Conservation (phyloP, 35 echinoderm and acorn worm genomes). For the Heliocidaris tuberculata region DNA sequence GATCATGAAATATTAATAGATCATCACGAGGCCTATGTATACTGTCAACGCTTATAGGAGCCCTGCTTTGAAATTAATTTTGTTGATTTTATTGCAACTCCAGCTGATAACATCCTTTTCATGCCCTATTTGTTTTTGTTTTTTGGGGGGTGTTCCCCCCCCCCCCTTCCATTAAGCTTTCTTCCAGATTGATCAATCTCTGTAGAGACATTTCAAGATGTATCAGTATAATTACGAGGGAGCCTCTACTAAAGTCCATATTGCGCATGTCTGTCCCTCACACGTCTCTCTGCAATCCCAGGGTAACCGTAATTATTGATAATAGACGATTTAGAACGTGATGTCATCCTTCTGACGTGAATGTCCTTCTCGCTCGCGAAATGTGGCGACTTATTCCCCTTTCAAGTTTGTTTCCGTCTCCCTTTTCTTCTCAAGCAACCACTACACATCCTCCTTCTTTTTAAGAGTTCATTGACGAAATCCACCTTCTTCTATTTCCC, state of each 20-base stretch:
- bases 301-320: neutral
- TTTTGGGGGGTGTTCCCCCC: no score
- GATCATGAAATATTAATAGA: no score
- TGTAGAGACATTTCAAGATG: neutral
- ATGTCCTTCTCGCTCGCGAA: neutral
- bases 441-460: neutral
- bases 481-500: neutral
- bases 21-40: no score
- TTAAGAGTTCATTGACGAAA: slow-evolving; percentile 5
- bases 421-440: neutral
- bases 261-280: neutral
- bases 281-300: neutral
- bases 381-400: neutral
- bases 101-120: no score
- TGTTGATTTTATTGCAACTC: no score
- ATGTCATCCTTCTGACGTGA: neutral
- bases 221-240: neutral
- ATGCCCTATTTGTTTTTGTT: neutral
- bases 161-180: neutral
- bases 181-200: neutral
- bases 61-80: no score
- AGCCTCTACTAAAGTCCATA: neutral
- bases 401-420: neutral
- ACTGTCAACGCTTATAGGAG: no score
- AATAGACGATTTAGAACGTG: neutral